Base-by-base conservation (phyloP, 2,113 vertebrate genomes). In the Pelecanus crispus region DNA sequence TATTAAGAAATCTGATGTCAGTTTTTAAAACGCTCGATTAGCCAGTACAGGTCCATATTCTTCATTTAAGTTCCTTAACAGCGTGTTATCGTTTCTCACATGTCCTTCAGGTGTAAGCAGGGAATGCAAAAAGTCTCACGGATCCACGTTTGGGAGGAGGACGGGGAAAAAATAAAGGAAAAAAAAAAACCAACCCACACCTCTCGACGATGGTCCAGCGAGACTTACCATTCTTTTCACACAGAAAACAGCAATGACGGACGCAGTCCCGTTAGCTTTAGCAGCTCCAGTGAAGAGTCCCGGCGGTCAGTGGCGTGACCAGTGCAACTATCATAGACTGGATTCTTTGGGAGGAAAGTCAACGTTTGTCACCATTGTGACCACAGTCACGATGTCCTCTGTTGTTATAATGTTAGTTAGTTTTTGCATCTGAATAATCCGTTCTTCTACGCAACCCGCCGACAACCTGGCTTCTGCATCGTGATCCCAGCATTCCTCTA, bases 261-360 rank as follows among this genome's bases (percentile, higher is more conserved):
- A 70, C 86, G 97, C 98, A 90, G 95, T 94, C 97, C 90, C 58
- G 10, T 78, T 82, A 83, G 97, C 97, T 94, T 29, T 94, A 98
- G 98, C 98, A 98, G 98, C 98, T 98, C 97, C 96, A 92, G 94
- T 66, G 95, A 59, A 96, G 97, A 98, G 98, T 99, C 97, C 94
- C 44, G 96, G 97, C 85, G 97, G 98, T 97, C 97, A 95, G 93
- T 53, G 24, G 40, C 78, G 31, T 36, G 96, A 96, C 94, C 92
- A 94, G 88, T 97, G 95, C 95, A 97, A 97, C 98, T 97, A 99
- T 99, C 99, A 99, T 99, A 99, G 98, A 97, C 99, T 99, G 97
- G 99, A 99, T 98, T 99, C 99, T 99, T 99, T 99, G 97, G 99
- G 99, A 72, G 99, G 99, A 98, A 99, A 99, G 99, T 99, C 99